Base-by-base conservation (phyloP, 2,113 vertebrate genomes). In the Leiothrix lutea region DNA sequence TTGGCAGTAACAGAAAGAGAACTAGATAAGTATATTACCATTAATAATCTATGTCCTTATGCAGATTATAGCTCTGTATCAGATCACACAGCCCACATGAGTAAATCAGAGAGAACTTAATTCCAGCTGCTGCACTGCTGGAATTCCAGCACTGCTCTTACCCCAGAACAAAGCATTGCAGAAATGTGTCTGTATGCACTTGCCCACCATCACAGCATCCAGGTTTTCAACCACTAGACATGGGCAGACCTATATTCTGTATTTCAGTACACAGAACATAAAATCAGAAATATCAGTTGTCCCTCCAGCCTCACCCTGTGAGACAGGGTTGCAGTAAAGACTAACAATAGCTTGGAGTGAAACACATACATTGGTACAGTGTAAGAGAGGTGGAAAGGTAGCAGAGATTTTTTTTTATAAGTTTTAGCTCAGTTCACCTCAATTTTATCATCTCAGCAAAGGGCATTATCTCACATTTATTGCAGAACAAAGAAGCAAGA, bases 1-100 rank as follows among this genome's bases (percentile, higher is more conserved):
- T 66, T 89, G 61, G 57, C 85, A 90, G 38, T 40, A 89, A 79
- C 33, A 75, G 44, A 94, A 94, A 74, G 65, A 94, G 66, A 92
- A 79, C 19, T 35, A 90, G 62, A 0, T 56, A 71, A 79, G 36
- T 35, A 22, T 38, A 56, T 80, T 75, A 42, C 18, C 58, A 65
- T 72, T 75, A 75, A 75, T 61, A 90, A 89, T 60, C 40, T 47
- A 18, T 31, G 36, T 48, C 61, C 9, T 94, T 69, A 61, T 11
- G 50, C 40, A 87, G 53, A 85, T 90, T 71, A 44, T 74, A 94
- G 66, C 38, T 62, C 61, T 57, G 25, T 38, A 92, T 70, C 24
- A 44, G 65, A 69, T 72, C 70, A 75, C 25, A 64, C 15, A 79
- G 53, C 17, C 40, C 66, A 71, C 26, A 20, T 10, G 10, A 85